These are phyloP conservation scores for Drosophila borealis DNA, from an alignment of 2,888 invertebrate species.

Conservation along the genomic window DNA sequence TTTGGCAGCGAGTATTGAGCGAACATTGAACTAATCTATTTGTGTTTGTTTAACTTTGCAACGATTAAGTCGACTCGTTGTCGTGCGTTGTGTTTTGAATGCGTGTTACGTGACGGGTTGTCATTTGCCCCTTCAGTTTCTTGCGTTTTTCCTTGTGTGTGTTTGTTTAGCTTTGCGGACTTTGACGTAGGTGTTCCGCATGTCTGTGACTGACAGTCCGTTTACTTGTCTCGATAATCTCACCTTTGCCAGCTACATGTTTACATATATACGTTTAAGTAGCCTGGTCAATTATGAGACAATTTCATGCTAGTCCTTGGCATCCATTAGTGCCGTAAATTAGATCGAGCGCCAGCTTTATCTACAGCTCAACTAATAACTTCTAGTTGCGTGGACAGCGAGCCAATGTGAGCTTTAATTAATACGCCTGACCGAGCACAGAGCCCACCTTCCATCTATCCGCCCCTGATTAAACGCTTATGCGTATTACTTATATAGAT, in stretches of 20 bases:
- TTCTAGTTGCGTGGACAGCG: constrained; percentile 72
- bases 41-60: constrained; percentile 81
- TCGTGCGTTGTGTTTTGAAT: constrained; percentile 24
- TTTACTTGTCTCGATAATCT: constrained; percentile 8
- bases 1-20: constrained; percentile 62
- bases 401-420: constrained; percentile 67
- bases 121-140: constrained; percentile 14
- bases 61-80: constrained; percentile 67
- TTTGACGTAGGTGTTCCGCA: constrained; percentile 32
- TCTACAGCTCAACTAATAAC: constrained; percentile 63
- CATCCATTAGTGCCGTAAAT: constrained; percentile 72
- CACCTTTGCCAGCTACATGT: background rate
- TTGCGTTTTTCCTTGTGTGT: background rate
- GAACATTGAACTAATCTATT: constrained; percentile 79
- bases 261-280: constrained; percentile 18
- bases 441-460: background rate
- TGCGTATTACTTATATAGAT: constrained; percentile 26
- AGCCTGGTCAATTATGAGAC: constrained; percentile 66
- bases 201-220: constrained; percentile 18
- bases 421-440: constrained; percentile 61
- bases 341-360: constrained; percentile 51
- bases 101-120: constrained; percentile 47
- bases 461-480: constrained; percentile 47
- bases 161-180: constrained; percentile 3
- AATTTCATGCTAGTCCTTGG: constrained; percentile 52